Percentiles rank a stretch among this genome's conserved stretches.
Evolutionary conservation across 2,888 invertebrate genomes (phyloP).

Genomic region (Metopia argyrocephala): DNA sequence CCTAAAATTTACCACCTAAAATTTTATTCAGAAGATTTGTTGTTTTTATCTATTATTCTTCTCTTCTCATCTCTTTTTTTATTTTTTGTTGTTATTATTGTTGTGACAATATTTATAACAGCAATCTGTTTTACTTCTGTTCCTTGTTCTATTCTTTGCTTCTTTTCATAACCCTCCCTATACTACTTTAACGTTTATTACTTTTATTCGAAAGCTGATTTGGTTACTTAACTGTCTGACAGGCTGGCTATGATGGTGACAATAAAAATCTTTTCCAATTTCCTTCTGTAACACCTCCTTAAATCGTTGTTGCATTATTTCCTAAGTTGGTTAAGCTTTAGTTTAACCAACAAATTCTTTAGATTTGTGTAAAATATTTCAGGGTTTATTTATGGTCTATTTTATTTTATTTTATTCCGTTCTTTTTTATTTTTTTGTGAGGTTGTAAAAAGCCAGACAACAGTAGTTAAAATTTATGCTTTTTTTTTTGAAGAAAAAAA

Average conservation of each 20-base stretch:
- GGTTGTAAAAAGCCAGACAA: neutral
- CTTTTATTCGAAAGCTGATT: neutral
- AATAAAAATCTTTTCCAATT: slow-evolving; percentile 32
- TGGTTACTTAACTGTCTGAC: neutral
- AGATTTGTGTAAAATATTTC: slow-evolving; percentile 29
- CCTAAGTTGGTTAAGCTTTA: slow-evolving; percentile 9
- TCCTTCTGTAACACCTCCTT: slow-evolving; percentile 4
- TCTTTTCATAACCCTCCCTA: neutral
- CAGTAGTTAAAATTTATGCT: neutral
- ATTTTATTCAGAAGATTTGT: neutral
- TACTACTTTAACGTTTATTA: neutral
- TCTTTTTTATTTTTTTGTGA: neutral
- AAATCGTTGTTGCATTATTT: neutral
- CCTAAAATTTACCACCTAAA: neutral
- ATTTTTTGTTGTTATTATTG: slow-evolving; percentile 27
- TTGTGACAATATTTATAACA: slow-evolving; percentile 47
- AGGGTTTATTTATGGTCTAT: slow-evolving; percentile 39
- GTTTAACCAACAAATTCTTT: slow-evolving; percentile 32
- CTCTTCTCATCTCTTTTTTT: neutral
- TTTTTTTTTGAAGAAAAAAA: neutral
- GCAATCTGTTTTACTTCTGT: slow-evolving; percentile 40
- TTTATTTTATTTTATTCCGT: neutral
- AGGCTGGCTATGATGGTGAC: slow-evolving; percentile 22
- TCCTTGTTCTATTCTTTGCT: neutral
- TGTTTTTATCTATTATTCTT: neutral